Evolutionary conservation across 2,797 vertebrate genomes (phyloP).

Genomic region (Chelonia mydas): DNA sequence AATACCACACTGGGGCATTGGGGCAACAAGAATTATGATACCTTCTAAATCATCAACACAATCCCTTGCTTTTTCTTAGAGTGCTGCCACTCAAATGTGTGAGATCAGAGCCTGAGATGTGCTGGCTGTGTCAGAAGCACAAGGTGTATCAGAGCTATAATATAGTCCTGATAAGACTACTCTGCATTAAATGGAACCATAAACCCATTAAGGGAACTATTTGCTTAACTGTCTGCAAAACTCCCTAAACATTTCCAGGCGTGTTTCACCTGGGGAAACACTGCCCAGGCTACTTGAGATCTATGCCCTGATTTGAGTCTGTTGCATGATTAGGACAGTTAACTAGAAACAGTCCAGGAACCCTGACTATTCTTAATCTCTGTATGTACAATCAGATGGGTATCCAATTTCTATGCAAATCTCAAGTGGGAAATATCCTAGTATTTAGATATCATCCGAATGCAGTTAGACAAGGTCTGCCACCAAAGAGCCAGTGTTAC

Average conservation of each 20-base stretch:
- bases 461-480: not conserved
- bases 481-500: not conserved
- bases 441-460: not conserved
- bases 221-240: not conserved
- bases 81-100: not conserved
- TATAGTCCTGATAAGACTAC: not conserved
- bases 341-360: not conserved
- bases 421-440: not conserved
- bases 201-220: not conserved
- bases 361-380: not conserved
- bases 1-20: not conserved
- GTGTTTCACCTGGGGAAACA: not conserved
- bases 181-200: not conserved
- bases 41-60: not conserved
- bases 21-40: not conserved
- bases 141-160: not conserved
- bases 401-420: not conserved
- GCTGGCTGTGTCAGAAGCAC: accelerated
- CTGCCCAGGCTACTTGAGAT: not conserved
- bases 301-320: not conserved
- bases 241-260: not conserved
- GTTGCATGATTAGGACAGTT: not conserved
- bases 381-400: not conserved
- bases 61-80: not conserved
- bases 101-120: not conserved